Evolutionary conservation across 2,888 invertebrate genomes (phyloP).

Genomic region (Odiellus spinosus): DNA sequence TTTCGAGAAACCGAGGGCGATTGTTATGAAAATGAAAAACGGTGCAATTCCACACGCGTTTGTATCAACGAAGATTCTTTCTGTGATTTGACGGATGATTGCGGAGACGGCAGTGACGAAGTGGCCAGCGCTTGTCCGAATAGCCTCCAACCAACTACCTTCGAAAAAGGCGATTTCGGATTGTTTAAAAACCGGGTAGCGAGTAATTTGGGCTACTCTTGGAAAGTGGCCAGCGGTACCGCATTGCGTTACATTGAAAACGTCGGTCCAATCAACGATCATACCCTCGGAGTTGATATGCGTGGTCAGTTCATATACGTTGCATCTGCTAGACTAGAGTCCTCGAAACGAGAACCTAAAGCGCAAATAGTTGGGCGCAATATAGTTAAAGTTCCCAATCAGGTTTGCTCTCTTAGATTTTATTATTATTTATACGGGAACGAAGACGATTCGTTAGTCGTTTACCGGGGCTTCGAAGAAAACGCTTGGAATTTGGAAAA

Average conservation of each 20-base stretch:
- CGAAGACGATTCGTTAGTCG: conserved; percentile 3
- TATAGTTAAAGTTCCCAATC: not conserved
- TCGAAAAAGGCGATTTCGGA: conserved; percentile 13
- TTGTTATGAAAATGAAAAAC: conserved; percentile 4
- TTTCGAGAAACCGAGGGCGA: conserved; percentile 2
- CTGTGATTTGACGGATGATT: conserved; percentile 17
- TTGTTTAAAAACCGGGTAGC: too few relatives aligned
- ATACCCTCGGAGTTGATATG: conserved; percentile 10
- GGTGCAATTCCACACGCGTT: not conserved
- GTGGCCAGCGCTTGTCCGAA: conserved; percentile 5
- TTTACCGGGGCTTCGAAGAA: conserved; percentile 11
- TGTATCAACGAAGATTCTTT: conserved; percentile 11
- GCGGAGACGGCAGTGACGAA: conserved; percentile 18
- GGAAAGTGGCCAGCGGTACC: not conserved
- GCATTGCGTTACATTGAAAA: conserved; percentile 1
- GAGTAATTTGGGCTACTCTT: not conserved
- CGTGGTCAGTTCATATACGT: conserved; percentile 7
- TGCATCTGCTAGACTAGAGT: not conserved
- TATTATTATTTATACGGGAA: conserved; percentile 13
- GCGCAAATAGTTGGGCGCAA: conserved; percentile 13
- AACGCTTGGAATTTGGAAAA: conserved; percentile 9
- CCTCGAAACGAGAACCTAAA: not conserved
- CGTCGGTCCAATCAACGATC: conserved; percentile 12
- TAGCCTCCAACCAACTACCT: conserved; percentile 12
- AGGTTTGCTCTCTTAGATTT: conserved; percentile 10